A percentile compares a stretch with the other conserved stretches of the same genome.
Conservation (phyloP, 2,113 vertebrate genomes). For the Trogon surrucura region DNA sequence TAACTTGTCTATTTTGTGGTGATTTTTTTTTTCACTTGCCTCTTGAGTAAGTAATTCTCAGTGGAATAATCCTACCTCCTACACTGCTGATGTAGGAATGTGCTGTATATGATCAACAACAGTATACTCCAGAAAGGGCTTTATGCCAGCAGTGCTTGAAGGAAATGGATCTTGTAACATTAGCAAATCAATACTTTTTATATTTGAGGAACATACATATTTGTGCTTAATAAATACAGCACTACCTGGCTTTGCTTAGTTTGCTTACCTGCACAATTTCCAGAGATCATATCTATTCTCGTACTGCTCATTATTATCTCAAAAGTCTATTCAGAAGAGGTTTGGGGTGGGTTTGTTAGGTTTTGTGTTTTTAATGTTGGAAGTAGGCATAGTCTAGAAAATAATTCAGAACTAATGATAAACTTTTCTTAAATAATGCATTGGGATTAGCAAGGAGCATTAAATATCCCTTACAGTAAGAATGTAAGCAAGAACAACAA, state of each 20-base stretch:
- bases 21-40: conserved; percentile 18
- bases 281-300: conserved; percentile 53
- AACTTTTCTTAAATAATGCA: neutral
- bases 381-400: neutral
- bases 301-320: conserved; percentile 49
- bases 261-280: conserved; percentile 40
- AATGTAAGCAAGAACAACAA: neutral
- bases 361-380: neutral
- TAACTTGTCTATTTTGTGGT: conserved; percentile 46
- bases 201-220: conserved; percentile 38
- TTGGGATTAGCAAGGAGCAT: neutral
- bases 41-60: conserved; percentile 46
- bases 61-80: conserved; percentile 48
- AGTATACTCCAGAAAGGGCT: conserved; percentile 46
- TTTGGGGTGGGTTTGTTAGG: neutral
- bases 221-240: conserved; percentile 66
- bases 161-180: conserved; percentile 50
- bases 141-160: conserved; percentile 20
- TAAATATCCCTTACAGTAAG: neutral
- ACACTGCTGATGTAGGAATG: conserved; percentile 28
- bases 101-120: conserved; percentile 45
- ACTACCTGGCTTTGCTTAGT: conserved; percentile 34
- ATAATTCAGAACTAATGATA: neutral
- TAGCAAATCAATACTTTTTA: conserved; percentile 62
- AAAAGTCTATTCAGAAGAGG: conserved; percentile 49